Evolutionary conservation across 2,888 invertebrate genomes (phyloP), one percentile per base, ranked within the genome.

Genomic region (Gymnocheta viridis): DNA sequence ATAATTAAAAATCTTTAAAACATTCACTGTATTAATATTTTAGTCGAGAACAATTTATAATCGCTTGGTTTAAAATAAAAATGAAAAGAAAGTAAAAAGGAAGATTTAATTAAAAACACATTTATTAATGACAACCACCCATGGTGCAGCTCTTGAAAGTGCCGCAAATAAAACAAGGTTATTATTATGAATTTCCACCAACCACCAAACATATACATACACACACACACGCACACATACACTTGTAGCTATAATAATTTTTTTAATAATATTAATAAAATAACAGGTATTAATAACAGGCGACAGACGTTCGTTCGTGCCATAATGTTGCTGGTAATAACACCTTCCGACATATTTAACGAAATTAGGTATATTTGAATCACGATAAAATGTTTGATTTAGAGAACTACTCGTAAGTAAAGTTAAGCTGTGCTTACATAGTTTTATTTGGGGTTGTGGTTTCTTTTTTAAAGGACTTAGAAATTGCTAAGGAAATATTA

Each of bases 71-170:
- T 14, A 7, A n/a, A n/a, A n/a, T n/a, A n/a, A n/a, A n/a, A n/a
- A n/a, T n/a, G n/a, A n/a, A n/a, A n/a, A n/a, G n/a, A n/a, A n/a
- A n/a, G n/a, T n/a, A n/a, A 19, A n/a, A 35, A 35, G 24, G 14
- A 51, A 72, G 35, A 70, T 76, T 76, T 80, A 78, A 81, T 81
- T 84, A 82, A 77, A 82, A 82, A 54, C n/a, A 73, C 67, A 82
- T 73, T 84, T 49, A 62, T 77, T 67, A 69, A 77, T 62, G 73
- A 73, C 72, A 79, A 49, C 62, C 76, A 67, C 73, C 82, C 67
- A 56, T 14, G 19, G 67, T 35, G 67, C 67, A 54, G 44, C 27
- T 9, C 10, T 54, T 29, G 29, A 5, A 29, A 19, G n/a, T 66
- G 44, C 7, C 32, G 22, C 14, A 35, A 35, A 24, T 22, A 51